phyloP scores from a whole-genome alignment of 1,140 invertebrate genomes.

The Phortica variegata region DNA sequence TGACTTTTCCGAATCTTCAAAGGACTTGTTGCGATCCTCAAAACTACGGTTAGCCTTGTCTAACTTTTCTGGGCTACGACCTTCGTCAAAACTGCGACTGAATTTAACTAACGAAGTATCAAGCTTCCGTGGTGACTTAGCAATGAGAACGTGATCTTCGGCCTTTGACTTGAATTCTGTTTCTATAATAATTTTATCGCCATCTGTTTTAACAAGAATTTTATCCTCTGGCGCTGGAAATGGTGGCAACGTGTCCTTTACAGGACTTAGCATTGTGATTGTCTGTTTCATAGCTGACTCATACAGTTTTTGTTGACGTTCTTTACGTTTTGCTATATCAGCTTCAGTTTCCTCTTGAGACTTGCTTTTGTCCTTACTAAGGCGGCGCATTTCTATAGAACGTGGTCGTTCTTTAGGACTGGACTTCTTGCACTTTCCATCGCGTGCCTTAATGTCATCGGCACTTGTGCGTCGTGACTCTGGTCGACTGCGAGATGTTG shows the following conservation, averaged over 20 bases:
- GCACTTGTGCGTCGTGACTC: slow-evolving; percentile 62
- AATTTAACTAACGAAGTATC: slow-evolving; percentile 68
- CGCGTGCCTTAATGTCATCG: slow-evolving; percentile 54
- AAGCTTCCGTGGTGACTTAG: slow-evolving; percentile 68
- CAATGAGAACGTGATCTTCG: slow-evolving; percentile 68
- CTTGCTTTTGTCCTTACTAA: slow-evolving; percentile 67
- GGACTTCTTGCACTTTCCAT: slow-evolving; percentile 57
- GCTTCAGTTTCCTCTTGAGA: slow-evolving; percentile 69
- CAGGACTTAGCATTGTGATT: slow-evolving; percentile 68
- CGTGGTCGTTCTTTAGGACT: slow-evolving; percentile 66
- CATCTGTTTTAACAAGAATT: slow-evolving; percentile 64
- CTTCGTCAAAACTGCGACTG: slow-evolving; percentile 68
- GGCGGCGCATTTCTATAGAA: slow-evolving; percentile 65
- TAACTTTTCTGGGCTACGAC: slow-evolving; percentile 59
- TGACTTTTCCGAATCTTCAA: slow-evolving; percentile 63
- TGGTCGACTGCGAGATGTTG: slow-evolving; percentile 59
- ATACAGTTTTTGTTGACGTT: slow-evolving; percentile 70
- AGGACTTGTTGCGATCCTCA: slow-evolving; percentile 63
- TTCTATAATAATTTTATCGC: slow-evolving; percentile 67
- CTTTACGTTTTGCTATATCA: slow-evolving; percentile 68
- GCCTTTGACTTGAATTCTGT: slow-evolving; percentile 65
- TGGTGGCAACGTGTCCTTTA: slow-evolving; percentile 66
- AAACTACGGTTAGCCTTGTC: slow-evolving; percentile 64
- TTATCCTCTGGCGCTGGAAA: slow-evolving; percentile 70
- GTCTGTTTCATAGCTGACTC: slow-evolving; percentile 71